Evolutionary conservation across 2,113 vertebrate species (phyloP).

Genomic region (Gracilinanus agilis): DNA sequence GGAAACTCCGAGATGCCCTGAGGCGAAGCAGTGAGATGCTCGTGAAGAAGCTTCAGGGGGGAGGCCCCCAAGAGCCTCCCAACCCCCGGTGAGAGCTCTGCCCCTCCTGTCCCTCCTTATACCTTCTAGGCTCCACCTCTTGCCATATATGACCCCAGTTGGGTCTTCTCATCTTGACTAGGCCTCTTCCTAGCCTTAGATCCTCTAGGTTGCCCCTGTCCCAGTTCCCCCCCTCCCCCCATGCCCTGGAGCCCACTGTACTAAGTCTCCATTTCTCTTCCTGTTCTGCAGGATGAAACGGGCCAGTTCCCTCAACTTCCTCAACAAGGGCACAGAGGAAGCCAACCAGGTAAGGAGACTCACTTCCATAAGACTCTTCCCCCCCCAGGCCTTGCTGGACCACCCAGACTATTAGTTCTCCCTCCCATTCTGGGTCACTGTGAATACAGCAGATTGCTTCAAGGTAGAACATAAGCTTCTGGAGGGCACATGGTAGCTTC

Average conservation of each 20-base stretch:
- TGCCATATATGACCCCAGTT: not conserved
- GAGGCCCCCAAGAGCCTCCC: slow-evolving; percentile 88
- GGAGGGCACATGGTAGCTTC: too few relatives aligned
- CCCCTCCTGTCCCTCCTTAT: slow-evolving; percentile 38
- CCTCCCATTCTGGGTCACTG: too few relatives aligned
- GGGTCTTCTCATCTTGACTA: not conserved
- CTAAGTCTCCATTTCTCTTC: too few relatives aligned
- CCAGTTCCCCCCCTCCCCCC: not conserved
- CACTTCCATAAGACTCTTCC: too few relatives aligned
- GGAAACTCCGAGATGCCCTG: slow-evolving; percentile 92
- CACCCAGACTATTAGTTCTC: too few relatives aligned
- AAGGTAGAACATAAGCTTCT: not conserved
- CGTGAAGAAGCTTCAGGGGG: slow-evolving; percentile 93
- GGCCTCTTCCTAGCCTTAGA: not conserved
- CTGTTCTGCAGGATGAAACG: slow-evolving; percentile 92
- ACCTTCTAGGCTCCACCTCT: not conserved
- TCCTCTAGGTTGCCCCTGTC: too few relatives aligned
- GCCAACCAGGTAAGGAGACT: slow-evolving; percentile 80
- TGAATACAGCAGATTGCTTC: too few relatives aligned
- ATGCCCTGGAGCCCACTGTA: too few relatives aligned
- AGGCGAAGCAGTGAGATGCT: slow-evolving; percentile 94
- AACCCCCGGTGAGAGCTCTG: slow-evolving; percentile 87
- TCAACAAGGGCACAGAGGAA: slow-evolving; percentile 91
- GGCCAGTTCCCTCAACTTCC: slow-evolving; percentile 93
- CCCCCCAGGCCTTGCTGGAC: too few relatives aligned